Percentiles rank a stretch among this genome's conserved stretches.
These are phyloP conservation scores for Dromiciops gliroides DNA, from an alignment of 2,113 vertebrate species.

Conservation along the genomic window DNA sequence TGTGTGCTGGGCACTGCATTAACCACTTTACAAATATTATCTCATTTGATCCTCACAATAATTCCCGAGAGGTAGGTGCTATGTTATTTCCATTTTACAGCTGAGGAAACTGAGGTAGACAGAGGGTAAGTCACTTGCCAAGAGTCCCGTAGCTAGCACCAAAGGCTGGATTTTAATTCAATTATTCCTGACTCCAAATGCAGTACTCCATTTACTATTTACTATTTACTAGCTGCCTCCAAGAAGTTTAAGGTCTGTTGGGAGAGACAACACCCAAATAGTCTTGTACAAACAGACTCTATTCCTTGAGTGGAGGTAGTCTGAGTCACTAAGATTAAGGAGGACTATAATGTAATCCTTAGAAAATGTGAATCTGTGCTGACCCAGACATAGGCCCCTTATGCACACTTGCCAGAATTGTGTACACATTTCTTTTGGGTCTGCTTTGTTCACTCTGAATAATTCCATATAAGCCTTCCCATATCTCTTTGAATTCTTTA, in stretches of 20 bases:
- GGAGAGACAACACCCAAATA: neutral
- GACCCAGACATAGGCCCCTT: neutral
- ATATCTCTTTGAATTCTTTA: neutral
- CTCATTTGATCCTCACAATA: conserved; percentile 4
- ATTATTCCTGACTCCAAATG: neutral
- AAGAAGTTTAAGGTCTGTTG: neutral
- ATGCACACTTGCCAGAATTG: neutral
- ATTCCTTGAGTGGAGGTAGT: neutral
- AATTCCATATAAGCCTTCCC: neutral
- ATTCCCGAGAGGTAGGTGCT: neutral
- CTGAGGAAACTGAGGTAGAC: neutral
- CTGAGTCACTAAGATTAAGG: neutral
- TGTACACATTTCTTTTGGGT: neutral
- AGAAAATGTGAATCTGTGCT: neutral
- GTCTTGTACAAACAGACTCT: neutral
- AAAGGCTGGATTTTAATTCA: conserved; percentile 6
- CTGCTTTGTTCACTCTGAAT: neutral
- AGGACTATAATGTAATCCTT: neutral
- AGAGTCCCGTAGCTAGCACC: neutral
- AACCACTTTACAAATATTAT: conserved; percentile 3
- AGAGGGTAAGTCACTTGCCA: neutral
- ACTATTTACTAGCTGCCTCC: neutral
- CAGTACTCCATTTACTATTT: too few relatives aligned
- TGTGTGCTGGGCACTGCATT: neutral
- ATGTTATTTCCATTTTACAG: conserved; percentile 20